Evolutionary conservation across 2,113 vertebrate genomes (phyloP).

Genomic region (Hemiprocne comata): DNA sequence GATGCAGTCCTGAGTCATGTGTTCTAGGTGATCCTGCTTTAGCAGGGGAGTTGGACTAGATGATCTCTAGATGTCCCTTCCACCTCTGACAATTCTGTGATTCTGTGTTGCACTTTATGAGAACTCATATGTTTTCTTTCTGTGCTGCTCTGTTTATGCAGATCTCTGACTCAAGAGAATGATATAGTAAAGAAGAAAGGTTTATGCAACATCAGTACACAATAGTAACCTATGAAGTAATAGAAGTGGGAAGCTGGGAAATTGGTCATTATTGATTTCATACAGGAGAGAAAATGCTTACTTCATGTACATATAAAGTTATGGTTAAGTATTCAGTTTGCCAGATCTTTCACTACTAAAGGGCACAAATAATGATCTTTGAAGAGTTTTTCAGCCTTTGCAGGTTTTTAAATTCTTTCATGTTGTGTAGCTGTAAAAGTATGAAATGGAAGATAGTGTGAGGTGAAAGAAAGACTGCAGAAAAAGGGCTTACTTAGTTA

Average conservation of each 20-base stretch:
- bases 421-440: background rate
- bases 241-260: background rate
- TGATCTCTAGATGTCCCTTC: too few species aligned
- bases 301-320: background rate
- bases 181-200: background rate
- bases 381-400: background rate
- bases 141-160: background rate
- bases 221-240: background rate
- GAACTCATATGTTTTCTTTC: background rate
- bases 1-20: too few species aligned
- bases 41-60: too few species aligned
- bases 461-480: background rate
- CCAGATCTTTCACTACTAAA: background rate
- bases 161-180: background rate
- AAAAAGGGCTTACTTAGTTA: background rate
- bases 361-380: background rate
- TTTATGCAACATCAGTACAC: background rate
- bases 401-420: background rate
- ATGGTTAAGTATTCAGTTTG: background rate
- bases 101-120: background rate
- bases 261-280: background rate
- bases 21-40: too few species aligned
- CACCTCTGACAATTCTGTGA: too few species aligned
- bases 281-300: background rate
- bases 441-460: background rate